Base-by-base conservation (phyloP, 2,888 invertebrate genomes). In the Idaea aversata region DNA sequence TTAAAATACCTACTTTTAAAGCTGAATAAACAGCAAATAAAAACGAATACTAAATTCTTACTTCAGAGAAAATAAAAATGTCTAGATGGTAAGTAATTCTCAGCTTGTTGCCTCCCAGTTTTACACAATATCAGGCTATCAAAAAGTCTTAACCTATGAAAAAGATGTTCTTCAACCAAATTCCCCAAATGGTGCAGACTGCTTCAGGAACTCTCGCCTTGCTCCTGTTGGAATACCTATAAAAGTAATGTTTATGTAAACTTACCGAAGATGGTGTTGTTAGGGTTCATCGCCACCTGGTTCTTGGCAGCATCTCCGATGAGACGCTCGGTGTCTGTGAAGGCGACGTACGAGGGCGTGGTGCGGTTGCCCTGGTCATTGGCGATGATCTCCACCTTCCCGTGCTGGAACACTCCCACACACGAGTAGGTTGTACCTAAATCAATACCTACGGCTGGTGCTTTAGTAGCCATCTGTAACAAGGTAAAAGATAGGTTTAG, bases 371-470 rank as follows among this genome's bases (percentile, higher is more conserved):
- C 97, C 92, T 97, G 97, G 90, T 97, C 97, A 87, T 97, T 97
- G 86, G 97, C 97, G 90, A 97, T 97, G 88, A 97, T 97, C 92
- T 97, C 97, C 81, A 97, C 97, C 92, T 97, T 97, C 74, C 97
- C 97, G 91, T 97, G 96, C 93, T 97, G 97, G 95, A 97, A 98
- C 74, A 98, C 98, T 79, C 97, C 98, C 76, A 98, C 98, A 84
- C 97, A 98, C 65, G 98, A 98, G 92, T 98, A 98, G 73, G 98
- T 98, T 77, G 98, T 98, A 77, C 98, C 98, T 91, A 98, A 95
- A 94, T 98, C 98, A 93, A 98, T 98, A 95, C 98, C 98, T 85
- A 98, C 96, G 87, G 97, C 97, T 84, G 97, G 97, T 94, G 97
- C 95, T 92, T 96, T 96, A 69, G 91, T 96, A 69, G 91, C 93